These are phyloP conservation scores for Neodontobutis hainanensis DNA, from an alignment of 2,113 vertebrate genomes.

Conservation along the genomic window DNA sequence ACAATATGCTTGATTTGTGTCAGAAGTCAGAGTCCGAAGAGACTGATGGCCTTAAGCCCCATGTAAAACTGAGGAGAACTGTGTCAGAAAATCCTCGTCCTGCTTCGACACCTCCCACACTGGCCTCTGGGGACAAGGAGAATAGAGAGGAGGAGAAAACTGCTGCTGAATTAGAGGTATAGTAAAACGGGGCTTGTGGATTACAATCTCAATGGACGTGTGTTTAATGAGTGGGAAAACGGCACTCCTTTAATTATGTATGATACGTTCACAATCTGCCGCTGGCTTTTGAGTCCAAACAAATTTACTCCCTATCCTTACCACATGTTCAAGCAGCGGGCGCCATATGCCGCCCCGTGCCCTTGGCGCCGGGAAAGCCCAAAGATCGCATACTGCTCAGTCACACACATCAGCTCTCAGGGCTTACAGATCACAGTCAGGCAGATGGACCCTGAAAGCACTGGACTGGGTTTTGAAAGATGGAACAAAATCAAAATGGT, in stretches of 20 bases:
- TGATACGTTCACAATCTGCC: conserved; percentile 25
- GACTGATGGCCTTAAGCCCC: conserved; percentile 88
- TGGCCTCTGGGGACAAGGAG: conserved; percentile 86
- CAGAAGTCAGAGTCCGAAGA: conserved; percentile 94
- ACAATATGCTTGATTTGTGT: neutral
- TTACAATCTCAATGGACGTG: neutral
- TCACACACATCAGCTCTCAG: conserved; percentile 66
- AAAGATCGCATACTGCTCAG: conserved; percentile 67
- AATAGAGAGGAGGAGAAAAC: conserved; percentile 87
- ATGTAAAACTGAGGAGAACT: conserved; percentile 88
- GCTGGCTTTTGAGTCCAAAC: conserved; percentile 21
- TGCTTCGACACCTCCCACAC: conserved; percentile 89
- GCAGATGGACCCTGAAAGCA: conserved; percentile 63
- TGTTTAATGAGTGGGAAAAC: conserved; percentile 31
- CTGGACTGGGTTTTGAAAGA: conserved; percentile 38
- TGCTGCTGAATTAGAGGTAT: conserved; percentile 90
- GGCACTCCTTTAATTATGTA: conserved; percentile 20
- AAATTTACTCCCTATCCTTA: conserved; percentile 47
- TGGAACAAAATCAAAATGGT: conserved; percentile 5
- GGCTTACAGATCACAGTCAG: conserved; percentile 63
- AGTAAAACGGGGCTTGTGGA: neutral
- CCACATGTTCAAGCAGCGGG: conserved; percentile 73
- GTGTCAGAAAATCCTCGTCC: conserved; percentile 93
- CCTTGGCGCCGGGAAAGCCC: conserved; percentile 52
- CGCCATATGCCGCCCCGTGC: conserved; percentile 65